phyloP scores from a whole-genome alignment of 2,113 vertebrate genomes.

The Gambusia affinis region DNA sequence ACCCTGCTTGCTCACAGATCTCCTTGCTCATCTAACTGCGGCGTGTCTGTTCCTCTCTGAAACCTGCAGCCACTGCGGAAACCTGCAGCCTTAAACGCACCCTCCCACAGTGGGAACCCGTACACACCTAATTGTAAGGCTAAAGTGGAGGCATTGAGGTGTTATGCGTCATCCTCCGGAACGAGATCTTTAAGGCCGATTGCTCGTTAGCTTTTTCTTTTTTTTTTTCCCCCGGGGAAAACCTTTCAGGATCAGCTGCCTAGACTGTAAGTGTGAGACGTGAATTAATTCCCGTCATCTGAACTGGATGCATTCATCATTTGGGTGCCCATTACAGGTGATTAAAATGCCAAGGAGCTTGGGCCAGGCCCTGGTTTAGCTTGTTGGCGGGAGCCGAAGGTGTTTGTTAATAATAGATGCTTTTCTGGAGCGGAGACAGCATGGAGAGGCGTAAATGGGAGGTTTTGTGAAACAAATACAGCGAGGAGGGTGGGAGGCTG shows the following conservation, averaged over 20 bases:
- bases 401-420: conserved; percentile 78
- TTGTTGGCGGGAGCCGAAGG: conserved; percentile 65
- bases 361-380: conserved; percentile 52
- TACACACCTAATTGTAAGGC: conserved; percentile 47
- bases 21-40: conserved; percentile 33
- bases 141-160: conserved; percentile 36
- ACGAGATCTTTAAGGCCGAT: conserved; percentile 53
- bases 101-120: conserved; percentile 37
- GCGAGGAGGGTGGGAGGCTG: conserved; percentile 35
- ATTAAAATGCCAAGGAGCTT: conserved; percentile 73
- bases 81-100: conserved; percentile 53
- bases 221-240: neutral
- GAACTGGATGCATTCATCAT: conserved; percentile 48
- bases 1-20: conserved; percentile 36
- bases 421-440: conserved; percentile 40
- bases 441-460: conserved; percentile 41
- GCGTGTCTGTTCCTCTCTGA: conserved; percentile 42
- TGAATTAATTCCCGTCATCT: conserved; percentile 53
- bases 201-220: conserved; percentile 2
- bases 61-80: conserved; percentile 42
- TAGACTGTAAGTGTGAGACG: conserved; percentile 17
- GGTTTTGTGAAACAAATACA: conserved; percentile 68
- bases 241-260: conserved; percentile 34
- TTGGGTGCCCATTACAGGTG: conserved; percentile 63
- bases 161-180: conserved; percentile 43